Evolutionary conservation across 2,888 invertebrate genomes (phyloP), one percentile per base, ranked within the genome.

Genomic region (Azorinus chamasolen): DNA sequence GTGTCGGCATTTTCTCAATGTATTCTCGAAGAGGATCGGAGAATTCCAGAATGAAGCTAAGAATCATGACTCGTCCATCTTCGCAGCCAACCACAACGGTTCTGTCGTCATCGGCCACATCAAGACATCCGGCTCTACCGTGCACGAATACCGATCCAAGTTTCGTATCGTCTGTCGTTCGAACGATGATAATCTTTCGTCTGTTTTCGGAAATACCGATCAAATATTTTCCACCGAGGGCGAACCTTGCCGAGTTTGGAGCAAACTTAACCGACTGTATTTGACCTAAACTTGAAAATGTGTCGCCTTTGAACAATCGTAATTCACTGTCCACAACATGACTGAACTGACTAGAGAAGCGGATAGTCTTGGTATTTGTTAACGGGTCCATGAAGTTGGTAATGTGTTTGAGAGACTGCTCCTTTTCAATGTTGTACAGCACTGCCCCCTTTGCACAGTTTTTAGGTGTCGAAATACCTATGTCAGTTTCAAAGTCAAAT

Each of bases 51-150:
- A 89, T 83, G 10, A 90, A 69, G 45, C 84, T 83, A 4, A 91
- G 76, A 5, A 90, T 83, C 80, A 91, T 83, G 14, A 91, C 83
- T 1, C 90, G 78, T 1, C 91, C 90, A 57, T 91, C 91, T 4
- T 84, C 66, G 46, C 89, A 89, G 4, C 91, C 90, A 0, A 91
- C 87, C n/a, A 84, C 83, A 22, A 91, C 70, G 0, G 90, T 91
- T 20, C 88, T 72, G 37, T 88, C 89, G 62, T 91, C 89, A n/a
- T 77, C 77, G 10, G 82, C 87, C 6, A 89, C 85, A 5, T 82
- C 73, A 1, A 91, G 41, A 58, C 85, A 84, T 0, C 81, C 77
- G 10, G 86, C 91, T 6, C 69, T 57, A 1, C 90, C 90, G 61
- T 91, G 90, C 12, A 91, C 82, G 55, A 87, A 87, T 37, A 89